Percentiles rank a stretch among this genome's conserved stretches.
These are phyloP conservation scores for Drosophila quasianomalipes DNA, from an alignment of 2,888 invertebrate species.

Conservation along the genomic window DNA sequence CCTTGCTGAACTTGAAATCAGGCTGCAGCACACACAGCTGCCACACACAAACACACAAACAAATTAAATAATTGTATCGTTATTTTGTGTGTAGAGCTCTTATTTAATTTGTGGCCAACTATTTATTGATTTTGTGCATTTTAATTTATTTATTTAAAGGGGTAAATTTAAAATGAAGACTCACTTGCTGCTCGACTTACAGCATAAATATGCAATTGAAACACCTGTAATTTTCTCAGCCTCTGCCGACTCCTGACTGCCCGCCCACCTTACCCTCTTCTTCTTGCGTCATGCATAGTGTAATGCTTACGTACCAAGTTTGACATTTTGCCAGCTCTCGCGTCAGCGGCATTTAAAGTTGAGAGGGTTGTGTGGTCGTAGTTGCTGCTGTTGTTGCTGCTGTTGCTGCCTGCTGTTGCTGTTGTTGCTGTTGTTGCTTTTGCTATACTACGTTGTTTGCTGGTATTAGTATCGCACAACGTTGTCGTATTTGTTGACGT, in stretches of 20 bases:
- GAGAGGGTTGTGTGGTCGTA: constrained; percentile 66
- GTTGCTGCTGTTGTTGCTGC: constrained; percentile 9
- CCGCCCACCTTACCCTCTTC: neutral
- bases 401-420: constrained; percentile 13
- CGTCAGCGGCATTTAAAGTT: constrained; percentile 43
- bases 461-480: constrained; percentile 62
- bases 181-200: constrained; percentile 12
- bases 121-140: constrained; percentile 46
- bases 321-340: constrained; percentile 66
- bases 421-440: constrained; percentile 13
- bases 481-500: constrained; percentile 58
- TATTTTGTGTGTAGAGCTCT: neutral
- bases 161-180: constrained; percentile 12
- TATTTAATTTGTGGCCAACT: neutral
- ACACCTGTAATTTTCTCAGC: constrained; percentile 22
- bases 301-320: constrained; percentile 56
- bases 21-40: constrained; percentile 31
- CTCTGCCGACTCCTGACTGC: neutral
- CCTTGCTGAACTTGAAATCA: constrained; percentile 62
- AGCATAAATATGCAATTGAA: constrained; percentile 26
- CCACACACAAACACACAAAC: constrained; percentile 1
- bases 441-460: constrained; percentile 24
- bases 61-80: neutral
- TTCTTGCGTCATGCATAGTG: constrained; percentile 52
- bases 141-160: constrained; percentile 42